These are phyloP conservation scores for Drosophila rhopaloa DNA, from an alignment of 1,140 invertebrate genomes.

Conservation along the genomic window DNA sequence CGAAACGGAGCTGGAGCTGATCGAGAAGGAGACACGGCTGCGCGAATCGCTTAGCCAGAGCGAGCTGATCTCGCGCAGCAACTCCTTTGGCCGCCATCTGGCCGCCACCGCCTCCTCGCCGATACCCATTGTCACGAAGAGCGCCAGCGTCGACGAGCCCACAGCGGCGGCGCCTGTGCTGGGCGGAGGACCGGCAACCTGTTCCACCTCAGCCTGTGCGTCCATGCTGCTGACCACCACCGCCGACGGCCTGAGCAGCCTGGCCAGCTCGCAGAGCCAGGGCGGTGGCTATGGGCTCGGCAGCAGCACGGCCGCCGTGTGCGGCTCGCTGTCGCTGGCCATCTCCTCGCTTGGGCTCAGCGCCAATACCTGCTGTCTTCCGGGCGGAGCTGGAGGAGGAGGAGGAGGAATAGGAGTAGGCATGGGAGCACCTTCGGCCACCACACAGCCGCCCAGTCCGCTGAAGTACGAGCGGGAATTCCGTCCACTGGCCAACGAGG, in stretches of 20 bases:
- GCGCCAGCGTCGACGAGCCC: conserved; percentile 83
- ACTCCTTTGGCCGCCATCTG: conserved; percentile 81
- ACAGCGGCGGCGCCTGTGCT: conserved; percentile 39
- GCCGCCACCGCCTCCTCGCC: conserved; percentile 80
- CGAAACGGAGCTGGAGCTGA: conserved; percentile 86
- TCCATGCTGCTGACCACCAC: conserved; percentile 17
- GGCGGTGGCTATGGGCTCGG: conserved; percentile 44
- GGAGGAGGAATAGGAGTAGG: background rate
- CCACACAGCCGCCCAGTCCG: conserved; percentile 78
- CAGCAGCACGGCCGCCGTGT: conserved; percentile 80
- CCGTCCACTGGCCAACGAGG: conserved; percentile 84
- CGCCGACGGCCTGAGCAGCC: conserved; percentile 17
- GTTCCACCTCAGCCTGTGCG: conserved; percentile 52
- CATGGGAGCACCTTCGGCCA: conserved; percentile 2
- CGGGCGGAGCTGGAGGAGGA: background rate
- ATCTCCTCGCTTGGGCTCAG: conserved; percentile 79
- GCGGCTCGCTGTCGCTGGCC: conserved; percentile 80
- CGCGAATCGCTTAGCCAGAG: conserved; percentile 81
- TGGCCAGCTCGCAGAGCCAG: conserved; percentile 49
- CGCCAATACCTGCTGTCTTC: conserved; percentile 50
- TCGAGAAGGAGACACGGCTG: conserved; percentile 85
- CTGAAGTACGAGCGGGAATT: conserved; percentile 81
- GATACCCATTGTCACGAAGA: conserved; percentile 84
- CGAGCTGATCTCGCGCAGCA: conserved; percentile 80
- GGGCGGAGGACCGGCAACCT: conserved; percentile 21